phyloP scores from a whole-genome alignment of 2,113 vertebrate species.

The Daboia siamensis region DNA sequence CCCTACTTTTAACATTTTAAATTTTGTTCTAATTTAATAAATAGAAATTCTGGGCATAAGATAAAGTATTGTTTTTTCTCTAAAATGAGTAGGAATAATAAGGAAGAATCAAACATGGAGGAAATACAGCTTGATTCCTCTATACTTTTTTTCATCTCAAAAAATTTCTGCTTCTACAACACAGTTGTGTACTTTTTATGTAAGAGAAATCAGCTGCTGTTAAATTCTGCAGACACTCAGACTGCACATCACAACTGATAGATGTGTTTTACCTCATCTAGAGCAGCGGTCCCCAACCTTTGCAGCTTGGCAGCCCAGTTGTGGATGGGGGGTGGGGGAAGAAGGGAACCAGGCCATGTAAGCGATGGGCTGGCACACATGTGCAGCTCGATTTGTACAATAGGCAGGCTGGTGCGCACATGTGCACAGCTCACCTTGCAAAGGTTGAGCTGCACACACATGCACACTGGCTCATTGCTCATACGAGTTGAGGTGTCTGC shows the following conservation, averaged over 20 bases:
- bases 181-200: background rate
- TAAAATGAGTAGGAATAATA: background rate
- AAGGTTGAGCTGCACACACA: background rate
- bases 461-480: background rate
- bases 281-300: background rate
- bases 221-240: background rate
- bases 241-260: background rate
- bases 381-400: no score
- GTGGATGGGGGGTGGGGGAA: no score
- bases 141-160: background rate
- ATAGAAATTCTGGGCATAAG: background rate
- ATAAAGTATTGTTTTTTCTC: background rate
- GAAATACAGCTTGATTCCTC: background rate
- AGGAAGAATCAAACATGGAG: background rate
- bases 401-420: background rate
- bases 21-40: background rate
- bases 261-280: background rate
- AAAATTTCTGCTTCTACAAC: background rate
- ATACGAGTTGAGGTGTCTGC: background rate
- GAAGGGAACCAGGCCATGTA: background rate
- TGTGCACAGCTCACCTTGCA: background rate
- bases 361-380: no score
- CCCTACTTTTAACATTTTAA: background rate
- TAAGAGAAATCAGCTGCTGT: background rate
- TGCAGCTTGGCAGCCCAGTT: background rate